These are phyloP conservation scores for Heliconius melpomene DNA, from an alignment of 1,140 invertebrate genomes.

Conservation along the genomic window DNA sequence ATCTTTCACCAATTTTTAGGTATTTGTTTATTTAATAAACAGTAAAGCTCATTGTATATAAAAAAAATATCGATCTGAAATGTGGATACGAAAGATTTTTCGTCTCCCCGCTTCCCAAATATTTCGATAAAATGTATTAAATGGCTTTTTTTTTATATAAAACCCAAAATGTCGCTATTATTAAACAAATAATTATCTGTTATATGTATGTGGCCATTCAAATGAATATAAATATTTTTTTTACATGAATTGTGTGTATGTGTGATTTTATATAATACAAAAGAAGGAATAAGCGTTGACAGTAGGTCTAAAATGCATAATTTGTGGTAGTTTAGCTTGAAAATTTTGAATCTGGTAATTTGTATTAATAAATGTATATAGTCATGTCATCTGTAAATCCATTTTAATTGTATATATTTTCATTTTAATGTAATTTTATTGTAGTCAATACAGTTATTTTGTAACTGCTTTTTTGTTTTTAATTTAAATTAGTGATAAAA, in stretches of 20 bases:
- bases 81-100: no score
- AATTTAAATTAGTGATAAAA: neutral
- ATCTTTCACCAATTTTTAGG: no score
- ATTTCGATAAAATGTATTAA: no score
- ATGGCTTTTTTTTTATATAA: no score
- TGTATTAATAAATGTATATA: neutral
- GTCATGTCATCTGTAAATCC: constrained; percentile 18
- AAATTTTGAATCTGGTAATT: neutral
- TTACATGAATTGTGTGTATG: neutral
- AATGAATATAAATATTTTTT: neutral
- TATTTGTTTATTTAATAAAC: no score
- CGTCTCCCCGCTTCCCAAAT: no score
- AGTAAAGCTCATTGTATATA: no score
- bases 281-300: neutral
- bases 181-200: neutral
- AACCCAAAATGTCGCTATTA: neutral
- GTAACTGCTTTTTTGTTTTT: constrained; percentile 13
- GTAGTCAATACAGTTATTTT: constrained; percentile 26
- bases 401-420: constrained; percentile 25
- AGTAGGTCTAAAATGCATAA: neutral
- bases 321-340: neutral
- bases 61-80: no score
- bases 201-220: neutral
- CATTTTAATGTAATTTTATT: constrained; percentile 17
- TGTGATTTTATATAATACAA: neutral